phyloP scores from a whole-genome alignment of 1,140 invertebrate species.

The Homalodisca vitripennis region DNA sequence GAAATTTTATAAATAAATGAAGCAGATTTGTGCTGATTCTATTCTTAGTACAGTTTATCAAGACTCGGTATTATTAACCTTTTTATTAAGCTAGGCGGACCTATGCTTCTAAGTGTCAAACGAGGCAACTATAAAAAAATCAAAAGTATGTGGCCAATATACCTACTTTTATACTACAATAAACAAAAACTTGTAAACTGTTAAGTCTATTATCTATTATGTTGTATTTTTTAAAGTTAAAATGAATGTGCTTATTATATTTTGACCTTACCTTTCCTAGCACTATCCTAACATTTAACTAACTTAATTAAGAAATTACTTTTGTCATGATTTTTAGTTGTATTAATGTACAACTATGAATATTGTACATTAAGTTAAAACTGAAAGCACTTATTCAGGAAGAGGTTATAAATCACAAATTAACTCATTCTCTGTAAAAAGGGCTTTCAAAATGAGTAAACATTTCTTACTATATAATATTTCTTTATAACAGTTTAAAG shows the following conservation, averaged over 20 bases:
- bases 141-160: too few relatives aligned
- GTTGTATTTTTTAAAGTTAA: neutral
- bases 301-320: neutral
- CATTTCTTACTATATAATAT: slow-evolving; percentile 6
- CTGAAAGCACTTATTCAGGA: slow-evolving; percentile 9
- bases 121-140: too few relatives aligned
- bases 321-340: neutral
- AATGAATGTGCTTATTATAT: neutral
- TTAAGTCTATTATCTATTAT: neutral
- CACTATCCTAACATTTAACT: neutral
- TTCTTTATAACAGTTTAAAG: slow-evolving; percentile 1
- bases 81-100: too few relatives aligned
- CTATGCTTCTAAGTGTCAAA: too few relatives aligned
- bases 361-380: slow-evolving; percentile 7
- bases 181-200: neutral
- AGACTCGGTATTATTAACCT: neutral
- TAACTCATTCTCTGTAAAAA: too few relatives aligned
- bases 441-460: slow-evolving; percentile 8
- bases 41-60: neutral
- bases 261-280: neutral
- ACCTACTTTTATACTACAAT: neutral
- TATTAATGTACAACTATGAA: neutral
- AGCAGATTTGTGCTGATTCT: neutral
- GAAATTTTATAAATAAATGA: neutral
- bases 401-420: neutral